These are phyloP conservation scores for Artemia sinica DNA, from an alignment of 2,888 invertebrate species.

Conservation along the genomic window DNA sequence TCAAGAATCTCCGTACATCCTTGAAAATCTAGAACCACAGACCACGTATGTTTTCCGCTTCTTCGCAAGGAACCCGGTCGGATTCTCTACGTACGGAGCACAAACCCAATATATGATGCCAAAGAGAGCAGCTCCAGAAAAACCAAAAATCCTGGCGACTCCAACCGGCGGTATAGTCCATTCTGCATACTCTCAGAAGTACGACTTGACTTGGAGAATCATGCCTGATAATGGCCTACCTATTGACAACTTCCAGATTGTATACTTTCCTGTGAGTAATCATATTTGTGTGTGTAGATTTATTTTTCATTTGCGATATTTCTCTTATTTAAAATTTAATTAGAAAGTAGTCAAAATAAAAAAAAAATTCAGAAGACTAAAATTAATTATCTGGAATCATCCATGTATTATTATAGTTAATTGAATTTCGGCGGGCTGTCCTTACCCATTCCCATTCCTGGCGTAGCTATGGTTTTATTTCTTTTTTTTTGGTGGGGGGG, in stretches of 20 bases:
- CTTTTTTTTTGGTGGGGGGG: too few species aligned
- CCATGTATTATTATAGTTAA: too few species aligned
- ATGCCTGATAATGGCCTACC: conserved; percentile 78
- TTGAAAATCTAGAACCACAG: conserved; percentile 59
- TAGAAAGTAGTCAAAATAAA: too few species aligned
- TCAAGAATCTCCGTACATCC: conserved; percentile 53
- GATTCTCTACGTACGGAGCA: conserved; percentile 54
- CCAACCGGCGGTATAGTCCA: conserved; percentile 36
- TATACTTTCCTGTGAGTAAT: conserved; percentile 52
- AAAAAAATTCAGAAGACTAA: too few species aligned
- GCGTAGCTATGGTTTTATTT: too few species aligned
- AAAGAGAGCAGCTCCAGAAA: conserved; percentile 54
- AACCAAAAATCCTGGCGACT: conserved; percentile 42
- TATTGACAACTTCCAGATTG: conserved; percentile 61
- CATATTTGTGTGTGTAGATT: too few species aligned
- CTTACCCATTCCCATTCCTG: too few species aligned
- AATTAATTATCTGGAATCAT: too few species aligned
- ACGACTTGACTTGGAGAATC: conserved; percentile 62
- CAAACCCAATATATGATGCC: conserved; percentile 51
- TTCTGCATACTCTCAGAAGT: conserved; percentile 55
- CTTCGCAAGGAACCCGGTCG: conserved; percentile 66
- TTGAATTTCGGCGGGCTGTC: too few species aligned
- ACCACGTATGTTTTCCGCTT: conserved; percentile 63
- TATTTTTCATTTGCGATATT: too few species aligned
- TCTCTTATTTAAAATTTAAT: too few species aligned